Evolutionary conservation across 2,797 vertebrate genomes (phyloP).

Genomic region (Catamblyrhynchus diadema): DNA sequence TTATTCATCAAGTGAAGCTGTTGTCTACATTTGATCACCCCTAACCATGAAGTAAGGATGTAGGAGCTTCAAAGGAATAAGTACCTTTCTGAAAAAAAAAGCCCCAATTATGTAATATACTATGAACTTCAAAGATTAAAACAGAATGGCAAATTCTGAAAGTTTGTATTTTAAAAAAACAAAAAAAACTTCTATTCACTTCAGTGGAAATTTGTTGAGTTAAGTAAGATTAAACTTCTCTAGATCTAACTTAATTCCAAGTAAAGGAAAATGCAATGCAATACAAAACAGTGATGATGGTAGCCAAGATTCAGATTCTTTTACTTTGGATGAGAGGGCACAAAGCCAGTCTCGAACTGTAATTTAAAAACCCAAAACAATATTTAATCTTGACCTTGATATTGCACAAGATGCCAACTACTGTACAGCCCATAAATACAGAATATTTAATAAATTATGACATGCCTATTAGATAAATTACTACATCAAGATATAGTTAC

Average conservation of each 20-base stretch:
- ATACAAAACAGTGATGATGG: not conserved
- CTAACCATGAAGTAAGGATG: not conserved
- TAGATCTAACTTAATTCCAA: not conserved
- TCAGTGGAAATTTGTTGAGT: not conserved
- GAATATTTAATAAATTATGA: not conserved
- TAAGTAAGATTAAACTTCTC: not conserved
- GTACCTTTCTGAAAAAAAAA: not conserved
- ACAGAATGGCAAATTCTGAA: not conserved
- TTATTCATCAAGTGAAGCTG: not conserved
- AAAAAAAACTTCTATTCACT: not conserved
- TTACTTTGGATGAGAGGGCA: not conserved
- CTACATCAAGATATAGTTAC: not conserved
- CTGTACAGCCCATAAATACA: not conserved
- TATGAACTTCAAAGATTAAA: not conserved
- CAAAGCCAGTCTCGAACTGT: not conserved
- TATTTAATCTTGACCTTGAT: not conserved
- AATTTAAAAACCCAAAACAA: not conserved
- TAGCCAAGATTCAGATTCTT: not conserved
- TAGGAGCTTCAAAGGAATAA: not conserved
- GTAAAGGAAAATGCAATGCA: not conserved
- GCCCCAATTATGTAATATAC: fast-evolving
- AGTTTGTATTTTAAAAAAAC: not conserved
- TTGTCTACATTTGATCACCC: not conserved
- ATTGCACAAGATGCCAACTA: not conserved
- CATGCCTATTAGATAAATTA: not conserved